phyloP scores from a whole-genome alignment of 1,140 invertebrate species.

The Formica exsecta region DNA sequence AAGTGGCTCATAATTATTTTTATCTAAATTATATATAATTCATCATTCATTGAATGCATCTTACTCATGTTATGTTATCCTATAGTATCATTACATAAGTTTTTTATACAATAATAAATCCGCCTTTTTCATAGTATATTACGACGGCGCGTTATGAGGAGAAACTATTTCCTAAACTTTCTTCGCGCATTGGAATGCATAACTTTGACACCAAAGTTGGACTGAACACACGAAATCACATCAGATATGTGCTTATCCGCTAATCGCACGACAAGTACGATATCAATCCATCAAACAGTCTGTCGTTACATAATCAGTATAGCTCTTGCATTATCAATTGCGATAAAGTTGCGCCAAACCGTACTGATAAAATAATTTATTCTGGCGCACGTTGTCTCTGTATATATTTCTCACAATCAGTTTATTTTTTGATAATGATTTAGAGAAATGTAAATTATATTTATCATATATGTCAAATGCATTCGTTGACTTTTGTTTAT shows the following conservation, averaged over 20 bases:
- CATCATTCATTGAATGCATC: slow-evolving; percentile 22
- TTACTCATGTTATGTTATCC: slow-evolving; percentile 11
- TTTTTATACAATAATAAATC: slow-evolving; percentile 9
- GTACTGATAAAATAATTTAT: slow-evolving; percentile 30
- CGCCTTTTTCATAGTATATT: background rate
- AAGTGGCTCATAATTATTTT: background rate
- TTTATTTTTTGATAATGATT: background rate
- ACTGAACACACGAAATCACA: slow-evolving; percentile 48
- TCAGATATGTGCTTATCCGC: slow-evolving; percentile 65
- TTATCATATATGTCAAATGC: slow-evolving; percentile 9
- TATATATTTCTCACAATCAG: background rate
- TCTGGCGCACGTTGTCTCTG: background rate
- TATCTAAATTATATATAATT: slow-evolving; percentile 27
- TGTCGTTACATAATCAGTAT: slow-evolving; percentile 60
- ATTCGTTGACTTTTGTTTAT: background rate
- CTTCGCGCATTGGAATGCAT: slow-evolving; percentile 18
- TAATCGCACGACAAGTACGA: slow-evolving; percentile 54
- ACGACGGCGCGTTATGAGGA: background rate
- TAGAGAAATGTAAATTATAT: slow-evolving; percentile 17
- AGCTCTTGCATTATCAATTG: slow-evolving; percentile 57
- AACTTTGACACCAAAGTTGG: slow-evolving; percentile 51
- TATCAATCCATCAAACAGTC: slow-evolving; percentile 67
- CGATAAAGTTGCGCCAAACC: slow-evolving; percentile 55
- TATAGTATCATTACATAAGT: background rate
- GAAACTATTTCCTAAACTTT: slow-evolving; percentile 46